Percentiles rank a stretch among this genome's conserved stretches.
Evolutionary conservation across 2,888 invertebrate species (phyloP).

Genomic region (Scrobipalpa atriplicella): DNA sequence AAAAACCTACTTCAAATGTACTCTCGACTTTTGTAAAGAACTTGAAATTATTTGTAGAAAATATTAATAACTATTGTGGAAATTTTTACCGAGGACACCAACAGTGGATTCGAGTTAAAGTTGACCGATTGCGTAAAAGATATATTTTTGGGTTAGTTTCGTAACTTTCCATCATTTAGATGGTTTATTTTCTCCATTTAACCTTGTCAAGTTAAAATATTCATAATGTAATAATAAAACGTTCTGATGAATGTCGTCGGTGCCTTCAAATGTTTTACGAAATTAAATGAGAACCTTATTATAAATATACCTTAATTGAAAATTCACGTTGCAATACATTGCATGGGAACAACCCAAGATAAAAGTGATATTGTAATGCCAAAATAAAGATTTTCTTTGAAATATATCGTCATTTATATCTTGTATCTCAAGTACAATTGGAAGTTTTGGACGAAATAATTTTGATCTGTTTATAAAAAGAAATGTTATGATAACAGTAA

Average conservation of each 20-base stretch:
- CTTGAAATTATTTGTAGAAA: background rate
- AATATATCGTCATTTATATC: too few relatives aligned
- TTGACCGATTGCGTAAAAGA: background rate
- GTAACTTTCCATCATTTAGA: background rate
- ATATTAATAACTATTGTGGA: too few relatives aligned
- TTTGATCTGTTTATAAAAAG: too few relatives aligned
- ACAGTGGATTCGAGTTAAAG: background rate
- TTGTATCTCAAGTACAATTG: too few relatives aligned
- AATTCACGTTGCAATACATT: background rate
- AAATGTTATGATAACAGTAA: too few relatives aligned
- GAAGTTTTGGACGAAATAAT: too few relatives aligned
- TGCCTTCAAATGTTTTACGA: background rate
- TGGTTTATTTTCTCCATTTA: slow-evolving; percentile 6
- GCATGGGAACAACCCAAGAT: too few relatives aligned
- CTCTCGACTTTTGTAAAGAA: too few relatives aligned
- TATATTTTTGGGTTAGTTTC: background rate
- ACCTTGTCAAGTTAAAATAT: slow-evolving; percentile 5
- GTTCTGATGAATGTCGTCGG: background rate
- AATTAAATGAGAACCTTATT: background rate
- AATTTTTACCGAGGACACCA: slow-evolving; percentile 3
- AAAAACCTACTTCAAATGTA: too few relatives aligned
- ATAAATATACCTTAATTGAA: background rate
- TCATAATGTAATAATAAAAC: background rate
- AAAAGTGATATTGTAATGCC: too few relatives aligned
- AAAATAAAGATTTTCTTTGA: too few relatives aligned